Percentiles rank a stretch among this genome's conserved stretches.
Conservation (phyloP, 1,140 invertebrate genomes). For the Drosophila bipectinata region DNA sequence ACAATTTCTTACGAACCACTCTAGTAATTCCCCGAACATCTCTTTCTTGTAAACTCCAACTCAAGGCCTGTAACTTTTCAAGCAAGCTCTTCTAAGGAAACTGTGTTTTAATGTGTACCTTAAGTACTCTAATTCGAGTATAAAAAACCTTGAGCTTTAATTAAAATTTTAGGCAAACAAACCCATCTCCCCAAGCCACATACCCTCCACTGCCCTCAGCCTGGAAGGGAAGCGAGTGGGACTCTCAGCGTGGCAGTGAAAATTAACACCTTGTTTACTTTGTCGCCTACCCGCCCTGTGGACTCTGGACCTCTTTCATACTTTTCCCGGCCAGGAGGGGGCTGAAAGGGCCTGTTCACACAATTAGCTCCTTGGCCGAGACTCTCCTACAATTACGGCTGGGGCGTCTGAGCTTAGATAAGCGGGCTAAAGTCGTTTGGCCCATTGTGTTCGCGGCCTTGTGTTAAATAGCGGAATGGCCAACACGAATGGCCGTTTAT, state of each 20-base stretch:
- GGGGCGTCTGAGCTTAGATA: constrained; percentile 43
- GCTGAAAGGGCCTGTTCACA: constrained; percentile 34
- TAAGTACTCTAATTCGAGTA: neutral
- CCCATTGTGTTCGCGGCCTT: constrained; percentile 70
- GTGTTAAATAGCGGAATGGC: constrained; percentile 59
- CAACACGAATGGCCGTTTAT: constrained; percentile 54
- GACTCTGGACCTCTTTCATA: constrained; percentile 7
- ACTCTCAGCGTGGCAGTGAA: constrained; percentile 38
- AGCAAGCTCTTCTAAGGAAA: neutral
- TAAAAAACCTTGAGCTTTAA: neutral
- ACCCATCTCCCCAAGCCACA: neutral
- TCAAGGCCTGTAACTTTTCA: neutral
- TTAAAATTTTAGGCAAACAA: neutral
- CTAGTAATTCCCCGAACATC: too few species aligned
- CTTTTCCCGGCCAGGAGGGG: constrained; percentile 4
- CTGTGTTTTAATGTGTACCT: neutral
- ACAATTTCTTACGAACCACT: too few species aligned
- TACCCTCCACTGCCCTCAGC: constrained; percentile 10
- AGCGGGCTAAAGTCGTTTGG: constrained; percentile 57
- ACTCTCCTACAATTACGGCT: constrained; percentile 49
- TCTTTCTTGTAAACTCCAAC: too few species aligned
- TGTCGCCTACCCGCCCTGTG: constrained; percentile 25
- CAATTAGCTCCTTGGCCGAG: constrained; percentile 55
- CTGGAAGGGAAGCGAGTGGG: constrained; percentile 9
- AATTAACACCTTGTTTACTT: constrained; percentile 80